phyloP scores from a whole-genome alignment of 2,888 invertebrate species.

The Embidobia sp. region DNA sequence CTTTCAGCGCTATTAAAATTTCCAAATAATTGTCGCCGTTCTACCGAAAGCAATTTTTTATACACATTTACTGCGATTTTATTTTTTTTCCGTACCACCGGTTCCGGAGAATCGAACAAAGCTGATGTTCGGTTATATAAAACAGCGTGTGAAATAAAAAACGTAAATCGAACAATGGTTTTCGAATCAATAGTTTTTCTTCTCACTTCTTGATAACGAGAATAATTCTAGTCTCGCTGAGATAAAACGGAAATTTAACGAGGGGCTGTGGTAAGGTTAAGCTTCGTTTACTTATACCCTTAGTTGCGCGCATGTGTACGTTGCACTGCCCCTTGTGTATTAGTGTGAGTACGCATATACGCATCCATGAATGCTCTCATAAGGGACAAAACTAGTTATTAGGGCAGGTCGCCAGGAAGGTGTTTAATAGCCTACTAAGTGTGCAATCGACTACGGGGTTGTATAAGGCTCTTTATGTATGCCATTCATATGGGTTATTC shows the following conservation, averaged over 20 bases:
- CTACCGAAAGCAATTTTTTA: conserved; percentile 11
- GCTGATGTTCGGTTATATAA: conserved; percentile 29
- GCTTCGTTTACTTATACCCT: conserved; percentile 67
- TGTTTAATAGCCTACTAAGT: conserved; percentile 79
- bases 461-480: conserved; percentile 35
- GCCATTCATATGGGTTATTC: conserved; percentile 35
- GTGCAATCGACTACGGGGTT: conserved; percentile 73
- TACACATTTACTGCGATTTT: not conserved
- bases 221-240: conserved; percentile 66
- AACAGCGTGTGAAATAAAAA: conserved; percentile 23
- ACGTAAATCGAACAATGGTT: conserved; percentile 42
- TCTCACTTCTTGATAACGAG: conserved; percentile 67
- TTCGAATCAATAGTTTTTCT: conserved; percentile 63
- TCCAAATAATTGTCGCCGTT: conserved; percentile 15
- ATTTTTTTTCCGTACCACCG: conserved; percentile 2
- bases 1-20: conserved; percentile 22
- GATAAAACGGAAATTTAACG: conserved; percentile 78
- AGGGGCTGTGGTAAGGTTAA: conserved; percentile 72
- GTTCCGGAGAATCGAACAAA: conserved; percentile 17
- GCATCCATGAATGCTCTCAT: conserved; percentile 45
- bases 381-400: conserved; percentile 69
- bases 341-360: conserved; percentile 28
- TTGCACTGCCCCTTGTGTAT: conserved; percentile 1
- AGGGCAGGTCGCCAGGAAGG: conserved; percentile 77
- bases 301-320: conserved; percentile 21